phyloP scores from a whole-genome alignment of 2,797 vertebrate species.

The Molossus molossus region DNA sequence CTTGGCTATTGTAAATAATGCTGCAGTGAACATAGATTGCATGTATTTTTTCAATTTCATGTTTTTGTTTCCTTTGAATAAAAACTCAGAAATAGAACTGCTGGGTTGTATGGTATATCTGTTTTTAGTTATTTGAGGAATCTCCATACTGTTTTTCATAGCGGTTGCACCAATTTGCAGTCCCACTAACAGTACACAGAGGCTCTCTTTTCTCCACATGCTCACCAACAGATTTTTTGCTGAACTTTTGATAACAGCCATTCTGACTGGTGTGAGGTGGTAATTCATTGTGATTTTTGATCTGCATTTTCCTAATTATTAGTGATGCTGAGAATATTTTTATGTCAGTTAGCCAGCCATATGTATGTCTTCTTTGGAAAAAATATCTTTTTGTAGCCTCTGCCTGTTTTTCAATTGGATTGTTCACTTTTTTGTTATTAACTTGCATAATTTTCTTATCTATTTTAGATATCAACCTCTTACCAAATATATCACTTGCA shows the following conservation, averaged over 20 bases:
- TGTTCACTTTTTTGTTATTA: neutral
- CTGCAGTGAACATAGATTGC: neutral
- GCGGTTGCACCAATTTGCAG: neutral
- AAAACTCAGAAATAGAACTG: neutral
- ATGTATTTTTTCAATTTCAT: neutral
- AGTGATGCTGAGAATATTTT: neutral
- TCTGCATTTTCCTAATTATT: neutral
- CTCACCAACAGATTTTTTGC: neutral
- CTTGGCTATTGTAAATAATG: neutral
- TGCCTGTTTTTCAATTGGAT: neutral
- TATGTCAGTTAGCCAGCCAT: neutral
- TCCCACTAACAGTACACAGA: neutral
- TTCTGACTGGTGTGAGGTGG: neutral
- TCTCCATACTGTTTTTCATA: neutral
- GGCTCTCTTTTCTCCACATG: neutral
- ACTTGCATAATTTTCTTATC: too few relatives aligned
- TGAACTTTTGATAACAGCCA: neutral
- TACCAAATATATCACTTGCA: neutral
- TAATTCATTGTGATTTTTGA: neutral
- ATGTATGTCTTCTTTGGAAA: neutral
- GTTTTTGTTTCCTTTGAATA: neutral
- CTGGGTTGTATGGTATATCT: neutral
- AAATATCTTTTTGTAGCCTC: neutral
- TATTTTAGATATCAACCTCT: neutral
- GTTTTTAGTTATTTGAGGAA: neutral